phyloP scores from a whole-genome alignment of 2,113 vertebrate genomes.

The Pholis gunnellus region DNA sequence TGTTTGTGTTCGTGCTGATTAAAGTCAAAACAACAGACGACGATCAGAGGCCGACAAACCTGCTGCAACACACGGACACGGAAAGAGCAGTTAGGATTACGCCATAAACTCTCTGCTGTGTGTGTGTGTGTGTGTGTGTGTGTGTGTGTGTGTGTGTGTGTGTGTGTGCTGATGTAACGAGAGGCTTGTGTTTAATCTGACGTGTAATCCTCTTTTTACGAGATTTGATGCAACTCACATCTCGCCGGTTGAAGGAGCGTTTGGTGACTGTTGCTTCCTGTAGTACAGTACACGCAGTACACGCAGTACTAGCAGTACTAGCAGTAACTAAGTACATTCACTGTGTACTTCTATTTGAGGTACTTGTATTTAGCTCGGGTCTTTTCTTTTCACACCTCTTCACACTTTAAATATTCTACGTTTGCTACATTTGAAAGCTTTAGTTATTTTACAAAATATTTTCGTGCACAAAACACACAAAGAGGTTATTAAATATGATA shows the following conservation, averaged over 20 bases:
- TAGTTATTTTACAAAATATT: not conserved
- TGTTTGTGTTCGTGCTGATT: constrained; percentile 8
- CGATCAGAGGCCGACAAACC: constrained; percentile 44
- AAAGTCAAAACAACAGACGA: constrained; percentile 19
- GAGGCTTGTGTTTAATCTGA: constrained; percentile 66
- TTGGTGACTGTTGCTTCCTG: not conserved
- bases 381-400: not conserved
- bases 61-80: constrained; percentile 18
- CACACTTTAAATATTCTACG: not conserved
- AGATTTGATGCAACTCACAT: constrained; percentile 37
- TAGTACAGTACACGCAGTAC: no score
- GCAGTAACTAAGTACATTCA: not conserved
- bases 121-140: constrained; percentile 6
- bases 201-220: constrained; percentile 66
- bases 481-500: not conserved
- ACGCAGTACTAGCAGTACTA: no score
- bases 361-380: no score
- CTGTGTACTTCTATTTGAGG: not conserved
- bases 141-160: constrained; percentile 6
- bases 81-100: constrained; percentile 59
- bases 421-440: not conserved
- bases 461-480: not conserved
- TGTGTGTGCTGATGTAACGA: constrained; percentile 59
- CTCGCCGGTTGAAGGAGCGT: constrained; percentile 1
- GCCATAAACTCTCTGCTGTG: constrained; percentile 37